Evolutionary conservation across 1,140 invertebrate species (phyloP), one percentile per base, ranked within the genome.

Genomic region (Drosophila varians): DNA sequence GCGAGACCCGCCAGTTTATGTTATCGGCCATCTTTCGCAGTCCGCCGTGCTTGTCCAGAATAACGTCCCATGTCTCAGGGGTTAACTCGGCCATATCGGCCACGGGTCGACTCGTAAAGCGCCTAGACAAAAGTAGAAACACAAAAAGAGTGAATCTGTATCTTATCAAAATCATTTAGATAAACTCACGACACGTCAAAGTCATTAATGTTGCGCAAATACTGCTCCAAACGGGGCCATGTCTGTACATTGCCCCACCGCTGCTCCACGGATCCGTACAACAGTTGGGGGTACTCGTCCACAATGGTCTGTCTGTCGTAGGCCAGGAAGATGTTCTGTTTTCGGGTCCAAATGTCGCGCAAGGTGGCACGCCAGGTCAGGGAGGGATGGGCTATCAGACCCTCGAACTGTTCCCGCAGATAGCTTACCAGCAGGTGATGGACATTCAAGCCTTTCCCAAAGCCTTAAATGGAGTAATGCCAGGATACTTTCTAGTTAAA

Each of bases 71-170:
- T 0, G 92, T 77, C 19, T 90, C 92, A 1, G 94, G 93, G 0
- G 94, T 95, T 4, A 95, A 72, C 82, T 95, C 93, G 0, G 94
- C 94, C 94, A 95, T 95, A 23, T 94, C 93, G 7, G 94, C 36
- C 36, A 38, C 36, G 4, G 36, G 36, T 4, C 36, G 36, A 16
- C 14, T 38, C 4, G 36, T 38, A 8, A 38, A 38, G 4, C 36
- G 36, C 36, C 36, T 38, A 5, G 3, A 31, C 9, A 31, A 31
- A 38, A 1, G 36, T 14, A 11, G 1, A 31, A 31, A 31, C 6
- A 16, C n/a, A 38, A 38, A 38, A 38, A 5, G 7, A 16, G 6
- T 38, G 36, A 3, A n/a, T 31, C n/a, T 31, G 9, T 38, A 16
- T 7, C 36, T 14, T 7, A 28, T 58, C 8, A 25, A 0, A 8